Evolutionary conservation across 2,113 vertebrate species (phyloP), one percentile per base, ranked within the genome.

Genomic region (Dolichotis patagonum): DNA sequence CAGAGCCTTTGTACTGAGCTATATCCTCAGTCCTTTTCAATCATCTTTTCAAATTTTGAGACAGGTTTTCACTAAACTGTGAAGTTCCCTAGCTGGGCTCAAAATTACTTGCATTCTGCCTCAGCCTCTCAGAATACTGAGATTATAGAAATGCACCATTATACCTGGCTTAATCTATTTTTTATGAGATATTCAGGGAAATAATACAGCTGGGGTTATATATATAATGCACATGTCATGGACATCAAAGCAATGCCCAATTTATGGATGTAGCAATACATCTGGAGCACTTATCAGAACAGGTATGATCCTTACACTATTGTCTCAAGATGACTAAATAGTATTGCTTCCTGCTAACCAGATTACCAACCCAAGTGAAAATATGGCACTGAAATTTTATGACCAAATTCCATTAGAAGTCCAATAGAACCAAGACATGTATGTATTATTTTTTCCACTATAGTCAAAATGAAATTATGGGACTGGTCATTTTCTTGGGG

Each of bases 151-250:
- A 26, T 78, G 75, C 38, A 41, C 30, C 13, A 32, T 26, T 49
- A 14, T 32, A 30, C 38, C 26, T 32, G 46, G 77, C 30, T 49
- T 58, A 35, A 13, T 58, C 20, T 71, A 77, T 30, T 8, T 35
- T 67, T 17, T 46, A 16, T 9, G 19, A 71, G 30, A 67, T 89
- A 38, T 14, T 3, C 32, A 54, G 41, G 75, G 73, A 9, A 24
- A 43, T 16, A 35, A 1, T 24, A 30, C 28, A 28, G 13, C 1
- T 67, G 49, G 77, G 62, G 12, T 43, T 54, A 38, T 4, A 63
- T 17, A 62, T 38, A 38, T 0, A 8, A n/a, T 5, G 4, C 35
- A 62, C 56, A 78, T 2, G 17, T 6, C 14, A 4, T 28, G 35
- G 35, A 26, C 63, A n/a, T 73, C 35, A 38, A 41, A 30, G 22